Evolutionary conservation across 2,113 vertebrate species (phyloP).

Genomic region (Phylloscopus trochiloides): DNA sequence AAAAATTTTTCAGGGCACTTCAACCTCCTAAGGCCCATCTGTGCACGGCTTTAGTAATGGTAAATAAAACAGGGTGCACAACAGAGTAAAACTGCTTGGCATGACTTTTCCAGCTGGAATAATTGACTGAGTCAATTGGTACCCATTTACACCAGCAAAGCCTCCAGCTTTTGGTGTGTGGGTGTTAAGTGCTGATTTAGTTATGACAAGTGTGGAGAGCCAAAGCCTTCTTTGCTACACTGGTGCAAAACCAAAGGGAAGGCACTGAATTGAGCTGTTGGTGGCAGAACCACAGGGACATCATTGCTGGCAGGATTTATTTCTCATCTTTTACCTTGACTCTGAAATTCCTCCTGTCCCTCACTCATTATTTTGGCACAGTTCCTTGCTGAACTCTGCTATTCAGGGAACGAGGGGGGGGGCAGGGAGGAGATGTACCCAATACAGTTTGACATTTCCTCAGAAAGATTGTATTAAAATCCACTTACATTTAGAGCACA

Average conservation of each 20-base stretch:
- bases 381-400: conserved; percentile 68
- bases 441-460: conserved; percentile 70
- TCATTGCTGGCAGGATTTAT: background rate
- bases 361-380: conserved; percentile 52
- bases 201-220: background rate
- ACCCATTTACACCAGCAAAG: background rate
- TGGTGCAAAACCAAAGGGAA: background rate
- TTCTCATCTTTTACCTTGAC: conserved; percentile 60
- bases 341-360: conserved; percentile 50
- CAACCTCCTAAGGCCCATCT: background rate
- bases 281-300: background rate
- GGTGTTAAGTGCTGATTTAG: conserved; percentile 11
- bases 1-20: background rate
- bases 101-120: background rate
- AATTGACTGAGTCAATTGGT: background rate
- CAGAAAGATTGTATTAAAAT: conserved; percentile 75
- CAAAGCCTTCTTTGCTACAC: background rate
- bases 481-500: conserved; percentile 68
- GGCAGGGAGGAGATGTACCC: conserved; percentile 6
- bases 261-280: background rate
- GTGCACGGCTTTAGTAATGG: background rate
- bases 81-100: background rate
- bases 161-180: background rate
- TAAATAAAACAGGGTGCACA: background rate
- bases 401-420: background rate